A percentile compares a stretch with the other conserved stretches of the same genome.
These are phyloP conservation scores for Apis florea DNA, from an alignment of 1,140 invertebrate genomes.

Conservation along the genomic window DNA sequence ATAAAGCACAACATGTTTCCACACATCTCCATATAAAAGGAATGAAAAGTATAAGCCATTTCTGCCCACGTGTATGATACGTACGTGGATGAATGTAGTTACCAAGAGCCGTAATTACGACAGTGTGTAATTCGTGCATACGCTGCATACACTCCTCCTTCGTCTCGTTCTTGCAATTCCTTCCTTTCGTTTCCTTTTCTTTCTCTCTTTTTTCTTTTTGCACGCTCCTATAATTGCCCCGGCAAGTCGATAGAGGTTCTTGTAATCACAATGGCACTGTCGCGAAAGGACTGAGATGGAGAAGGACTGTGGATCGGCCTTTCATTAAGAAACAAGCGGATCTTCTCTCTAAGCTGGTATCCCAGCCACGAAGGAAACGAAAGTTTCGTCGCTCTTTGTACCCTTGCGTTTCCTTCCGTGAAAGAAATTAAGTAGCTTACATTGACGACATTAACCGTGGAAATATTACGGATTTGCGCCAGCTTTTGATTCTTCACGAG, in stretches of 20 bases:
- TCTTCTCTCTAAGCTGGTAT: constrained; percentile 50
- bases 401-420: constrained; percentile 25
- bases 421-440: constrained; percentile 55
- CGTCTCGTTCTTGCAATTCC: constrained; percentile 30
- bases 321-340: constrained; percentile 64
- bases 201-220: not conserved
- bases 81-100: constrained; percentile 3
- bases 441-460: not conserved
- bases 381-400: constrained; percentile 18
- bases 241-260: constrained; percentile 58
- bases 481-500: not conserved
- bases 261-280: constrained; percentile 59
- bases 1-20: no score
- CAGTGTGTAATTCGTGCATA: constrained; percentile 50
- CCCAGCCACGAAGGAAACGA: constrained; percentile 40
- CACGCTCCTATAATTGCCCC: constrained; percentile 60
- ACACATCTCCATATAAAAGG: not conserved
- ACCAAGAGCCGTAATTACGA: constrained; percentile 45
- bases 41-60: not conserved
- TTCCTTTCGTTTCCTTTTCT: constrained; percentile 16
- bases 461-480: not conserved
- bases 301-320: constrained; percentile 40
- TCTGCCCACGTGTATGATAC: not conserved
- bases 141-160: not conserved
- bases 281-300: constrained; percentile 4